phyloP scores from a whole-genome alignment of 2,113 vertebrate genomes.

The Tenrec ecaudatus region DNA sequence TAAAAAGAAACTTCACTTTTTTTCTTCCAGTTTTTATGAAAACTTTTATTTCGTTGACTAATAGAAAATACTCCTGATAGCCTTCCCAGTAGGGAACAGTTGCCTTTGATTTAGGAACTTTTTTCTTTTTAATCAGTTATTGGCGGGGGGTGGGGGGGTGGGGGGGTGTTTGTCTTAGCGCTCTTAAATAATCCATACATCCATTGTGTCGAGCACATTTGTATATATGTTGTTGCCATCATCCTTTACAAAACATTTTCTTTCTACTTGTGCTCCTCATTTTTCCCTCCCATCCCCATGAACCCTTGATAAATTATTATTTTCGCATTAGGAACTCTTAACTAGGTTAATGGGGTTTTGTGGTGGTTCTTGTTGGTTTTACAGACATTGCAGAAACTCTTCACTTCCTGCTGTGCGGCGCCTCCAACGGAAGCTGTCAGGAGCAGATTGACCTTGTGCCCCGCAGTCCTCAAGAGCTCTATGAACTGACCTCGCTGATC shows the following conservation, averaged over 20 bases:
- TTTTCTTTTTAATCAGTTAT: too few relatives aligned
- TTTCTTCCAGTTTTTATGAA: background rate
- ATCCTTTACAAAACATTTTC: too few relatives aligned
- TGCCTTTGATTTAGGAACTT: background rate
- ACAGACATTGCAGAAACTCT: slow-evolving; percentile 99
- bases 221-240: too few relatives aligned
- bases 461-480: slow-evolving; percentile 98
- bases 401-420: slow-evolving; percentile 97
- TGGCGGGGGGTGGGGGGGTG: too few relatives aligned
- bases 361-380: slow-evolving; percentile 69
- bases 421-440: slow-evolving; percentile 98
- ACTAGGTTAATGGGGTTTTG: slow-evolving; percentile 50
- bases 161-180: too few relatives aligned
- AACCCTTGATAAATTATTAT: too few relatives aligned
- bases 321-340: background rate
- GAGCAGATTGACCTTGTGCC: slow-evolving; percentile 99
- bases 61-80: background rate
- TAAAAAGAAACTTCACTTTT: background rate
- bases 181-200: too few relatives aligned
- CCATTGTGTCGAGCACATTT: too few relatives aligned
- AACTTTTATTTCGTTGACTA: background rate
- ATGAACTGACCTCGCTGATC: slow-evolving; percentile 98
- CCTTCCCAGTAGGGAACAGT: background rate
- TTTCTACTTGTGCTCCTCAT: too few relatives aligned
- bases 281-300: too few relatives aligned